Percentiles rank a stretch among this genome's conserved stretches.
phyloP scores from a whole-genome alignment of 2,797 vertebrate species.

The Sebastes taczanowskii region DNA sequence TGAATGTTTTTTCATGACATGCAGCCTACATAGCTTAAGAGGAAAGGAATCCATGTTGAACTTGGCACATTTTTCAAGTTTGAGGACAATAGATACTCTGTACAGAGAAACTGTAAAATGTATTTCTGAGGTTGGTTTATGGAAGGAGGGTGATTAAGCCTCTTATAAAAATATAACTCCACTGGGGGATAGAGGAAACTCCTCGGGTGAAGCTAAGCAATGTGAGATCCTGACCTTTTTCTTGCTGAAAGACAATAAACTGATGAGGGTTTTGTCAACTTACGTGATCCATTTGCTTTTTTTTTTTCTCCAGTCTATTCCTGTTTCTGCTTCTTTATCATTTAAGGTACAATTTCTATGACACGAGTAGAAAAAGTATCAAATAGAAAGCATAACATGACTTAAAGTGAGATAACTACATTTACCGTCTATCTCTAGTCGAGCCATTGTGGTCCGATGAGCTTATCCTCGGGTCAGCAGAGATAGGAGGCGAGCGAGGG shows the following conservation, averaged over 20 bases:
- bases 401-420: constrained; percentile 12
- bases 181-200: constrained; percentile 68
- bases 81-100: constrained; percentile 80
- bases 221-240: constrained; percentile 81
- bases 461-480: constrained; percentile 54
- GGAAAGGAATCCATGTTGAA: constrained; percentile 79
- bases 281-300: background rate
- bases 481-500: constrained; percentile 43
- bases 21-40: constrained; percentile 81
- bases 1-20: constrained; percentile 82
- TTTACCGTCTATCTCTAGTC: constrained; percentile 35
- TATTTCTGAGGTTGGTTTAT: constrained; percentile 73
- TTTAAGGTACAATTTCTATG: background rate
- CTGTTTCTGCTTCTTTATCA: background rate
- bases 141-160: constrained; percentile 67
- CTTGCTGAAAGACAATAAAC: constrained; percentile 84
- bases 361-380: background rate
- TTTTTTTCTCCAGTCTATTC: background rate
- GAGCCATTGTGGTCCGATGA: constrained; percentile 46
- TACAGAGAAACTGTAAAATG: constrained; percentile 76
- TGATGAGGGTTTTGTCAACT: constrained; percentile 81
- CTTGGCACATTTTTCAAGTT: constrained; percentile 82
- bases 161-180: constrained; percentile 67
- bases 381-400: background rate
- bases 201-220: constrained; percentile 74